phyloP scores from a whole-genome alignment of 23 tunicate genomes.

The Styela clava region DNA sequence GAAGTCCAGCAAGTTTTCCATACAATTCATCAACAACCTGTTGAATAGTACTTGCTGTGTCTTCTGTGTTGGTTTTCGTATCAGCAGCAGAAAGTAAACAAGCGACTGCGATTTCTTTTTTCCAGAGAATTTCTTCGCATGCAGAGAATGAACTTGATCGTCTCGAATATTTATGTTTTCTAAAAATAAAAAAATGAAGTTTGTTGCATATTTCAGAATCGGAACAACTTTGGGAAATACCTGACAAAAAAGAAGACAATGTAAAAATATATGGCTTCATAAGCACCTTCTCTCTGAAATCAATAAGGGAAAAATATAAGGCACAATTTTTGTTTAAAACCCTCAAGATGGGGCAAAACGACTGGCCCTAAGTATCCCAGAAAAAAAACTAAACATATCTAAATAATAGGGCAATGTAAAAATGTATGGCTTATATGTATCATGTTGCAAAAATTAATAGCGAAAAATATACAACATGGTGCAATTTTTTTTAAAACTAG shows the following conservation, averaged over 20 bases:
- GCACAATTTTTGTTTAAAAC: too few species aligned
- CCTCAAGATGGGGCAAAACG: too few species aligned
- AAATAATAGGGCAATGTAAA: too few species aligned
- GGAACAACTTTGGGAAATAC: background rate
- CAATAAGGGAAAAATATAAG: too few species aligned
- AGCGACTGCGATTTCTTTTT: conserved; percentile 71
- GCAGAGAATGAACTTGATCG: conserved; percentile 55
- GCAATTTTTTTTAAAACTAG: too few species aligned
- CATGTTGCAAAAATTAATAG: too few species aligned
- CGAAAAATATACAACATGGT: too few species aligned
- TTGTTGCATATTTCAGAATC: background rate
- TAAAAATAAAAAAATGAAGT: background rate
- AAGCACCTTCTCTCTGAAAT: background rate
- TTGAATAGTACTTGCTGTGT: conserved; percentile 27
- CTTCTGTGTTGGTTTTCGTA: conserved; percentile 9
- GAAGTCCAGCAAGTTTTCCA: conserved; percentile 29
- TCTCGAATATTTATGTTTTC: conserved; percentile 74
- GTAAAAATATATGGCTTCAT: background rate
- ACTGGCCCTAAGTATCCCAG: too few species aligned
- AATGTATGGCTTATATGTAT: too few species aligned
- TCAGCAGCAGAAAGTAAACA: conserved; percentile 67
- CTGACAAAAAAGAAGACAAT: background rate
- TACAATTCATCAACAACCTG: conserved; percentile 53
- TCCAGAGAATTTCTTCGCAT: conserved; percentile 56
- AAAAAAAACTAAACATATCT: too few species aligned